Conservation (phyloP, 2,888 invertebrate genomes). For the Diaphora mendica region DNA sequence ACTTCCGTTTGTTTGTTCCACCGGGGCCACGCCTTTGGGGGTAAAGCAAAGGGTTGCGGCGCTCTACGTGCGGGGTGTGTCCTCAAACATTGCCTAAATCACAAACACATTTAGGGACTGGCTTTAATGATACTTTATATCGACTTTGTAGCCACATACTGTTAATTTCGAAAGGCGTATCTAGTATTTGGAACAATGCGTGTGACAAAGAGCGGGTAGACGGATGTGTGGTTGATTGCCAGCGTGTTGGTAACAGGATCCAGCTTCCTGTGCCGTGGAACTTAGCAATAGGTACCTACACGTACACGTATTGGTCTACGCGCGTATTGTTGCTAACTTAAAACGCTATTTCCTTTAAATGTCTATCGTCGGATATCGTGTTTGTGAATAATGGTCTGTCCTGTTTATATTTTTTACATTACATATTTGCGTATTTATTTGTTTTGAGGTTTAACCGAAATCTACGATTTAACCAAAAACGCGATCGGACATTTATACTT, state of each 20-base stretch:
- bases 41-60: conserved; percentile 76
- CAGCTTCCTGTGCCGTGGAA: conserved; percentile 68
- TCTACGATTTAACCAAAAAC: not conserved
- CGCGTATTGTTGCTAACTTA: conserved; percentile 20
- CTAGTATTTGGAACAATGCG: conserved; percentile 40
- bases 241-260: conserved; percentile 57
- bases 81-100: conserved; percentile 66
- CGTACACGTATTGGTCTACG: conserved; percentile 20
- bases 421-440: not conserved
- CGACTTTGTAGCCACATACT: conserved; percentile 29
- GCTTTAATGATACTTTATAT: conserved; percentile 37
- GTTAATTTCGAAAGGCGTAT: conserved; percentile 40
- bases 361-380: conserved; percentile 15
- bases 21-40: conserved; percentile 78
- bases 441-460: not conserved
- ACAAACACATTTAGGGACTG: conserved; percentile 59
- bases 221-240: conserved; percentile 78
- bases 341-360: conserved; percentile 29
- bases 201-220: conserved; percentile 42
- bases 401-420: not conserved
- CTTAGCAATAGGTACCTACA: conserved; percentile 42
- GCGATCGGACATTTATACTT: too few species aligned
- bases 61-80: conserved; percentile 65
- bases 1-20: conserved; percentile 84
- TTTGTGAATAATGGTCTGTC: conserved; percentile 2